Evolutionary conservation across 1,140 invertebrate species (phyloP).

Genomic region (Bombus impatiens): DNA sequence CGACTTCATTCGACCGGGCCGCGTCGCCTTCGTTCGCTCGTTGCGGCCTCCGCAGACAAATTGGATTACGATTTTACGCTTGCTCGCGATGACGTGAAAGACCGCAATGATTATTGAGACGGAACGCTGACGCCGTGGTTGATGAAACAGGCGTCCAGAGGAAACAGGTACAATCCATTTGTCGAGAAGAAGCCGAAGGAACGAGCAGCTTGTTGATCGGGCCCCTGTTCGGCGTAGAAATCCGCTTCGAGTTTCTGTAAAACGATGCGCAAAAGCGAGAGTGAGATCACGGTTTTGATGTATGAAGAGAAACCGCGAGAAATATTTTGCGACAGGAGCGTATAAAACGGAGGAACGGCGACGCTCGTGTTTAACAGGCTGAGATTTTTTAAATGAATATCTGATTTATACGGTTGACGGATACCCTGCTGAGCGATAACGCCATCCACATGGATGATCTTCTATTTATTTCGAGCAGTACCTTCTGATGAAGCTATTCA

Average conservation of each 20-base stretch:
- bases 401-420: slow-evolving; percentile 9
- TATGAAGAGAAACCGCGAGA: no score
- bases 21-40: slow-evolving; percentile 53
- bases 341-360: not conserved
- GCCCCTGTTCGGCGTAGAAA: not conserved
- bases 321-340: not conserved
- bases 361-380: not conserved
- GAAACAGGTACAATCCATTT: not conserved
- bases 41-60: slow-evolving; percentile 74
- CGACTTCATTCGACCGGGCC: slow-evolving; percentile 76
- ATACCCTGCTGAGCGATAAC: slow-evolving; percentile 6
- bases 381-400: slow-evolving; percentile 24
- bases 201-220: slow-evolving; percentile 6
- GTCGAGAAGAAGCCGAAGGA: not conserved
- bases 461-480: slow-evolving; percentile 14
- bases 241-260: not conserved
- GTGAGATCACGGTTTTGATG: not conserved
- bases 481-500: slow-evolving; percentile 19
- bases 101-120: slow-evolving; percentile 60
- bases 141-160: slow-evolving; percentile 27
- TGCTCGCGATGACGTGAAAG: slow-evolving; percentile 63
- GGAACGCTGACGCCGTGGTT: not conserved
- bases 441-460: not conserved
- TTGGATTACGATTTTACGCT: slow-evolving; percentile 80
- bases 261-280: not conserved